Conservation (phyloP, 2,113 vertebrate species). For the Ellobius talpinus region DNA sequence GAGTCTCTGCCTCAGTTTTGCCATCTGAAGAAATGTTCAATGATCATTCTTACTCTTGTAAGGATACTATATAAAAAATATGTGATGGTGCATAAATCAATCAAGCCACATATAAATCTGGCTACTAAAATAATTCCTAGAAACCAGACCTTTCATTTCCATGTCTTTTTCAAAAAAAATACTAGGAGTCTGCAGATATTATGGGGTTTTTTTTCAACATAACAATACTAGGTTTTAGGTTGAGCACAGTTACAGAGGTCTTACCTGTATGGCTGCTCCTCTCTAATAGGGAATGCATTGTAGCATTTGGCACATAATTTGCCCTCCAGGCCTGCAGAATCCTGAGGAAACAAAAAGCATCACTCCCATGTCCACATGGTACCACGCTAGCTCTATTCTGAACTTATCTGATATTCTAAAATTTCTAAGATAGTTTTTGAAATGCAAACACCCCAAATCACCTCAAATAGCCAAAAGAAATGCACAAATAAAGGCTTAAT, state of each 20-base stretch:
- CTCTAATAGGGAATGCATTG: neutral
- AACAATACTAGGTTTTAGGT: neutral
- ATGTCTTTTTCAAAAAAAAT: neutral
- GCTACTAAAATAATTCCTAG: neutral
- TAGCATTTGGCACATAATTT: neutral
- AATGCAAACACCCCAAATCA: neutral
- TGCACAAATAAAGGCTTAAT: neutral
- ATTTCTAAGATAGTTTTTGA: neutral
- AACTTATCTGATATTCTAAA: neutral
- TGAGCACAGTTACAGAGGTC: neutral
- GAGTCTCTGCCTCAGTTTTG: neutral
- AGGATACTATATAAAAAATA: neutral
- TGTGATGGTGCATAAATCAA: neutral
- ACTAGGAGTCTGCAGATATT: neutral
- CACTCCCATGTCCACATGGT: neutral
- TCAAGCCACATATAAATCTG: neutral
- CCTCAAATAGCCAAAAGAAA: neutral
- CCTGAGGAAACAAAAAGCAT: neutral
- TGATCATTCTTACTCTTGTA: neutral
- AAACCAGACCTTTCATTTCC: conserved; percentile 2
- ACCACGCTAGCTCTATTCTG: neutral
- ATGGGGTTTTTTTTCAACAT: neutral
- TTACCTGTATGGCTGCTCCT: neutral
- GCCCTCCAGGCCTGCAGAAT: neutral
- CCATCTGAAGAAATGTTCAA: neutral